Base-by-base conservation (phyloP, 2,113 vertebrate species). In the Brachirus orientalis region DNA sequence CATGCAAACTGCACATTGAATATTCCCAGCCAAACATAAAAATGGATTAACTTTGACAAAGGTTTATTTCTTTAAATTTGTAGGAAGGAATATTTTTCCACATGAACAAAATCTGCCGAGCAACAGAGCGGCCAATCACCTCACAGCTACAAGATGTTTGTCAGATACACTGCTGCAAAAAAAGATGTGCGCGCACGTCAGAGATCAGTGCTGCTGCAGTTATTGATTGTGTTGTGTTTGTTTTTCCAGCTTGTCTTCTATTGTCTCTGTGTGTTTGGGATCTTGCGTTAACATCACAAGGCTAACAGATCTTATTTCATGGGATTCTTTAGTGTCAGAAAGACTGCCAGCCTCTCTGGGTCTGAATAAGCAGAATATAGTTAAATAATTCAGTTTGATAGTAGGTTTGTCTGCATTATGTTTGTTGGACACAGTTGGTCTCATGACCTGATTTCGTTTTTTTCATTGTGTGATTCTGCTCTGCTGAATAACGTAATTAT, bases 101-200 rank as follows among this genome's bases (percentile, higher is more conserved):
- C 14, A 16, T 22, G n/a, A n/a, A n/a, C n/a, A 35, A 66, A 60
- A 22, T 82, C 57, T 76, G 67, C 79, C 75, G 70, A 71, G 76
- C 78, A 80, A 82, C 76, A 59, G 63, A 10, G 22, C 7, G 7
- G 7, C 72, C 68, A 75, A 59, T 75, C 59, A 7, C 7, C 36
- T 38, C 7, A 16, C 14, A 14, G 61, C 54, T 16, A 10, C 38
- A 20, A 19, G 37, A 53, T 47, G 52, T 40, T 33, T 35, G 12
- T 33, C 44, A 44, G 47, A 66, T n/a, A 28, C 20, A 0, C 10
- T 59, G 40, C n/a, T n/a, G n/a, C n/a, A n/a, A n/a, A n/a, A n/a
- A n/a, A 62, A 58, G 61, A 68, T 35, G 41, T 60, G 68, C 17
- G 64, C 22, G 22, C 50, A 54, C 68, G 60, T 37, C 61, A 62